Evolutionary conservation across 1,140 invertebrate species (phyloP), one percentile per base, ranked within the genome.

Genomic region (Melanaphis sacchari): DNA sequence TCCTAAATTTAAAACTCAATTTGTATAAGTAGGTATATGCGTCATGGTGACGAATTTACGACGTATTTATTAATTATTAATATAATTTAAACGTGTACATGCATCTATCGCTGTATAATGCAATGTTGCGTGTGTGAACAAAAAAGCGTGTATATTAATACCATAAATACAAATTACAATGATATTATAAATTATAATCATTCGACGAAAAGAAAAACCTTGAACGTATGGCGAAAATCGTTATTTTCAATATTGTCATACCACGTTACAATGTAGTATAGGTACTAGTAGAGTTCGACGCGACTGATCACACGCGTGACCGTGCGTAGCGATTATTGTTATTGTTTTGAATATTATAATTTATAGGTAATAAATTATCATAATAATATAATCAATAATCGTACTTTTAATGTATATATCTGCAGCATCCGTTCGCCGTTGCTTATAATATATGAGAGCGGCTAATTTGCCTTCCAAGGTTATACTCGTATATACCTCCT

Each of bases 371-470:
- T 66, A n/a, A 2, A 76, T 76, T 76, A 76, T 76, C n/a, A 66
- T 66, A 66, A 66, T 66, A n/a, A 66, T 66, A n/a, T 66, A 76
- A 76, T 76, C 59, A 76, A 76, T 76, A 76, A n/a, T n/a, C n/a
- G 31, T 76, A n/a, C 4, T 76, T n/a, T 18, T 31, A 3, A 8
- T 54, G 15, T 59, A 40, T 82, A 40, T 76, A 31, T 76, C 66
- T 22, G 54, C n/a, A 38, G 21, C 38, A 26, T 84, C 82, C 40
- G 82, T 84, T 11, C 31, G n/a, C 31, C 59, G 31, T 26, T 26
- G 38, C 24, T 26, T 26, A 84, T 40, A 15, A 49, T 18, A 40
- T 26, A 41, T 41, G 40, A 46, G 84, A 46, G 84, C 5, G 11
- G 31, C 84, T n/a, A 84, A 84, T 84, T 84, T 40, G 8, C 82